These are phyloP conservation scores for Pseudocheirus occidentalis DNA, from an alignment of 2,797 vertebrate genomes.

Conservation along the genomic window DNA sequence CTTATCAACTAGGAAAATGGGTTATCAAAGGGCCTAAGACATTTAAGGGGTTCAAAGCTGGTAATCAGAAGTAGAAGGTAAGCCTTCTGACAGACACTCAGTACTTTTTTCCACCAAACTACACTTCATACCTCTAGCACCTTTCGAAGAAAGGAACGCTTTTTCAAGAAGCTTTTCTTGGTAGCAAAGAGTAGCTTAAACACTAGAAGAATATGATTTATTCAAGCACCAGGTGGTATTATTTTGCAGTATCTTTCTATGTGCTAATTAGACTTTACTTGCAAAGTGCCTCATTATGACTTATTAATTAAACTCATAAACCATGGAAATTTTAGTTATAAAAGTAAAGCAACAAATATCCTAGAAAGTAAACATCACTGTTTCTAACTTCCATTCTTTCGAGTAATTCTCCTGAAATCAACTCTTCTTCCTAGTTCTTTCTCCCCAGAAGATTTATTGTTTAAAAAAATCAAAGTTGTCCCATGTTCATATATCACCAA, in stretches of 20 bases:
- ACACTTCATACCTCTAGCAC: not conserved
- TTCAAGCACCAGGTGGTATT: conserved; percentile 29
- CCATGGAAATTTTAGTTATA: conserved; percentile 55
- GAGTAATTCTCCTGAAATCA: conserved; percentile 45
- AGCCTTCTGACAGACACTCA: not conserved
- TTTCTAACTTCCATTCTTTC: conserved; percentile 49
- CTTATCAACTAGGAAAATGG: not conserved
- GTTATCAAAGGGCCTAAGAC: not conserved
- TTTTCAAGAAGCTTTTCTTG: not conserved
- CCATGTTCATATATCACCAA: conserved; percentile 41
- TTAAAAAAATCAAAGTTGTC: conserved; percentile 37
- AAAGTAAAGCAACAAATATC: conserved; percentile 36
- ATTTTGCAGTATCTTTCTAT: conserved; percentile 40
- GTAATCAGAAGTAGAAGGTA: not conserved
- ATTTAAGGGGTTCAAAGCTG: not conserved
- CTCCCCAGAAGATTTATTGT: conserved; percentile 3
- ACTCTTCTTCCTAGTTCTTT: not conserved
- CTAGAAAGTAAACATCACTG: conserved; percentile 19
- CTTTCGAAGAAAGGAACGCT: not conserved
- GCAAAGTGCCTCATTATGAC: conserved; percentile 33
- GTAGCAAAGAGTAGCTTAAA: conserved; percentile 12
- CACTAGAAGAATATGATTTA: conserved; percentile 43
- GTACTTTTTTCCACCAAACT: not conserved
- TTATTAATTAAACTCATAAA: conserved; percentile 47
- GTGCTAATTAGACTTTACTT: conserved; percentile 48